Evolutionary conservation across 2,888 invertebrate species (phyloP).

Genomic region (Dasypolia templi): DNA sequence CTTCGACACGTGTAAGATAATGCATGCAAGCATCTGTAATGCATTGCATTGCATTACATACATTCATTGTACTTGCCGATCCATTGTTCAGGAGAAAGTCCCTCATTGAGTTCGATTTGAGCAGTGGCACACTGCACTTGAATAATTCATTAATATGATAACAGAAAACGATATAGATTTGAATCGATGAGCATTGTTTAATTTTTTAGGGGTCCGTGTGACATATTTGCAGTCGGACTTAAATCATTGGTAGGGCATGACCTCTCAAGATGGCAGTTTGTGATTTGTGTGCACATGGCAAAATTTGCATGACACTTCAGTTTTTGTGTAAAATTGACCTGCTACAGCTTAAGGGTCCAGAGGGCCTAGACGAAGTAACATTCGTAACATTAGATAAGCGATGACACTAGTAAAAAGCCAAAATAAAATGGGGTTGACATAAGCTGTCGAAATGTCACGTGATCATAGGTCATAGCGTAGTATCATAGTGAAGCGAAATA

Average conservation of each 20-base stretch:
- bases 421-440: no score
- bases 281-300: neutral
- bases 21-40: constrained; percentile 66
- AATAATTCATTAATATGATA: constrained; percentile 70
- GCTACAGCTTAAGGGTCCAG: no score
- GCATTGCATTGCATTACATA: constrained; percentile 70
- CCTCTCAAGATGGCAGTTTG: neutral
- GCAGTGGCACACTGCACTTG: constrained; percentile 64
- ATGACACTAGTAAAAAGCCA: no score
- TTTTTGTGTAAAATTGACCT: neutral
- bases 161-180: constrained; percentile 65
- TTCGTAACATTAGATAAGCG: no score
- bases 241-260: neutral
- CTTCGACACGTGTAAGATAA: constrained; percentile 62
- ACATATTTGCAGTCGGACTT: fast-evolving
- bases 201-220: constrained; percentile 58
- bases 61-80: constrained; percentile 75
- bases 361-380: no score
- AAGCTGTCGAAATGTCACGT: no score
- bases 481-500: no score
- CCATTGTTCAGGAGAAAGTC: constrained; percentile 77
- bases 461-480: no score
- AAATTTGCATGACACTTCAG: neutral
- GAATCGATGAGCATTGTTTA: constrained; percentile 65
- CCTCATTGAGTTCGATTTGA: constrained; percentile 59